Base-by-base conservation (phyloP, 2,113 vertebrate species). In the Pomatorhinus ruficollis region DNA sequence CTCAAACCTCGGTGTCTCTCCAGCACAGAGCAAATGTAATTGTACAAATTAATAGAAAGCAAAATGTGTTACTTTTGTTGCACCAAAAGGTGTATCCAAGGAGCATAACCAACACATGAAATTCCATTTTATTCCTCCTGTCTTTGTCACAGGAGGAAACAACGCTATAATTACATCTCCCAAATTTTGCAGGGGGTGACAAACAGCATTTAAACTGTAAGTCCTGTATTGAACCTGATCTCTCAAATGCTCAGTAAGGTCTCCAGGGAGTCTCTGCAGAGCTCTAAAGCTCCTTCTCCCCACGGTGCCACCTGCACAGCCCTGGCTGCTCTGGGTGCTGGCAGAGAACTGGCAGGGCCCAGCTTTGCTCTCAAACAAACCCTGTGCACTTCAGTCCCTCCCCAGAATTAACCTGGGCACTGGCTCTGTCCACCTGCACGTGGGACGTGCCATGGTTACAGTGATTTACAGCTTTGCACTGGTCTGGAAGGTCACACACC, bases 391-490 rank as follows among this genome's bases (percentile, higher is more conserved):
- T 57, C 40, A 4, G 9, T 39, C 18, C 28, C n/a, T 22, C 20
- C 8, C 50, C 70, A 86, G 56, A 47, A 49, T 9, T 49, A 30
- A 40, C 16, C 28, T 0, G 4, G 28, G 37, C 54, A 30, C 69
- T 1, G 2, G 37, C 22, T 53, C 74, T 27, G 13, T 8, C 52
- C 12, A 2, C 5, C 69, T 3, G 27, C 53, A 1, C 1, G 10
- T 18, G 50, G 25, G 52, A 37, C 1, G 20, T 31, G 37, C 50
- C 30, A 6, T 1, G 19, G 19, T 8, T 11, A 33, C 18, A 0
- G 2, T 0, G 22, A 65, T 52, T 44, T 47, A 37, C 59, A 83
- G 24, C 40, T 69, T 33, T 4, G 24, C 65, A 33, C 59, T 66
- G 15, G 5, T 21, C 65, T 82, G 61, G 7, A 60, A 79, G n/a